A percentile compares a stretch with the other conserved stretches of the same genome.
These are phyloP conservation scores for Elgaria multicarinata DNA, from an alignment of 2,113 vertebrate species.

Conservation along the genomic window DNA sequence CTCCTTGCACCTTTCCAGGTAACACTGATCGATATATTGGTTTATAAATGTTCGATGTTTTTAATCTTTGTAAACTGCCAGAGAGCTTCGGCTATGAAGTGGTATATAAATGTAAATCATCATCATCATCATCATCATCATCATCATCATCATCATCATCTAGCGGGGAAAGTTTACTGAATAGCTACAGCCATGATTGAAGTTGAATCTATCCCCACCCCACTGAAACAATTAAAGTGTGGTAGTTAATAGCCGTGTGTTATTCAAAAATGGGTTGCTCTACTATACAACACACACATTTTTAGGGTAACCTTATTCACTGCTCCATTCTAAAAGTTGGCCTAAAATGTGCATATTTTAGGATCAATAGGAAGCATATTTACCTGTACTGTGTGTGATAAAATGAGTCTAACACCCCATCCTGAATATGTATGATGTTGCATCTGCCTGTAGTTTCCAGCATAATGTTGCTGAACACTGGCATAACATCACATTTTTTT, in stretches of 20 bases:
- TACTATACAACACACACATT: neutral
- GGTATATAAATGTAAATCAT: too few relatives aligned
- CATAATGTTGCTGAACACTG: neutral
- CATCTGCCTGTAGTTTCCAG: neutral
- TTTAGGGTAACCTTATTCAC: neutral
- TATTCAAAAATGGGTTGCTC: neutral
- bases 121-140: too few relatives aligned
- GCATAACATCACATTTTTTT: neutral
- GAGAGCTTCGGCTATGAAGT: too few relatives aligned
- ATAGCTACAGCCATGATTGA: neutral
- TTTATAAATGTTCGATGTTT: too few relatives aligned
- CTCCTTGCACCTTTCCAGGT: neutral
- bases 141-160: too few relatives aligned
- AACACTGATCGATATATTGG: neutral
- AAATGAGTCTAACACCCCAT: neutral
- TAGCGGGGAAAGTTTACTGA: neutral
- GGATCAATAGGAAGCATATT: neutral
- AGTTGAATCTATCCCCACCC: neutral
- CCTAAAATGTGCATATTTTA: neutral
- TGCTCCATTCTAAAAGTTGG: neutral
- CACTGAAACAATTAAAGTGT: neutral
- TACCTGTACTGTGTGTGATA: neutral
- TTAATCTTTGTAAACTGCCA: too few relatives aligned
- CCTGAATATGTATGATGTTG: neutral
- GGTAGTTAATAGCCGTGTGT: neutral